Evolutionary conservation across 2,113 vertebrate species (phyloP).

Genomic region (Cairina moschata): DNA sequence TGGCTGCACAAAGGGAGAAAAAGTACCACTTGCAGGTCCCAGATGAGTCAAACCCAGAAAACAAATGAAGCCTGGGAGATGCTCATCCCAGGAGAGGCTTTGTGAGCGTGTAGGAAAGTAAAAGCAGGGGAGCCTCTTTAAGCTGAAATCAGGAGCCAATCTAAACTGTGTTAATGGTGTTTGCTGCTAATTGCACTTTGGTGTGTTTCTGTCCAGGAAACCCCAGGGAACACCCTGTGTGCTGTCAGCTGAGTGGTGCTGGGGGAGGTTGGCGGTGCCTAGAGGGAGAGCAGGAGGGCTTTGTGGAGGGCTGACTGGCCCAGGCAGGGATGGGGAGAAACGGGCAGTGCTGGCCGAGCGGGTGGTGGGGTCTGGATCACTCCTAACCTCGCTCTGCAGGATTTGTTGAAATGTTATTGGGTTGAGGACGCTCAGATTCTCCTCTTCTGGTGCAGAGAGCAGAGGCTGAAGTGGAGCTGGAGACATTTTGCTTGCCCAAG

Average conservation of each 20-base stretch:
- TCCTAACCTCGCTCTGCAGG: background rate
- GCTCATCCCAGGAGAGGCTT: background rate
- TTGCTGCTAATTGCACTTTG: background rate
- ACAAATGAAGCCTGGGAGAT: background rate
- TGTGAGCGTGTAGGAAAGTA: background rate
- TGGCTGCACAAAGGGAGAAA: no score
- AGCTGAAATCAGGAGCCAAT: background rate
- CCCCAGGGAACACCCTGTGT: background rate
- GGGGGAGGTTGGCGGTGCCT: background rate
- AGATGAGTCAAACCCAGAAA: background rate
- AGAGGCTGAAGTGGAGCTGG: background rate
- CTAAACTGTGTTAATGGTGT: background rate
- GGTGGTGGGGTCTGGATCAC: background rate
- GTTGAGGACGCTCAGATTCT: no score
- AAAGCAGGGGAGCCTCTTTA: background rate
- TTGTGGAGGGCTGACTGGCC: background rate
- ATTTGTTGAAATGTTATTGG: background rate
- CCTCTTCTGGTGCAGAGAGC: background rate
- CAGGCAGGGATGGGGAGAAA: background rate
- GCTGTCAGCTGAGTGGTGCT: background rate
- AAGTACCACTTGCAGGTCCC: background rate
- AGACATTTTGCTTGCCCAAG: background rate
- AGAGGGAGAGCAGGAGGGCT: background rate
- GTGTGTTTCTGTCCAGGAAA: background rate
- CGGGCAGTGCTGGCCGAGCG: background rate